Base-by-base conservation (phyloP, 2,797 vertebrate genomes). In the Silurus aristotelis region DNA sequence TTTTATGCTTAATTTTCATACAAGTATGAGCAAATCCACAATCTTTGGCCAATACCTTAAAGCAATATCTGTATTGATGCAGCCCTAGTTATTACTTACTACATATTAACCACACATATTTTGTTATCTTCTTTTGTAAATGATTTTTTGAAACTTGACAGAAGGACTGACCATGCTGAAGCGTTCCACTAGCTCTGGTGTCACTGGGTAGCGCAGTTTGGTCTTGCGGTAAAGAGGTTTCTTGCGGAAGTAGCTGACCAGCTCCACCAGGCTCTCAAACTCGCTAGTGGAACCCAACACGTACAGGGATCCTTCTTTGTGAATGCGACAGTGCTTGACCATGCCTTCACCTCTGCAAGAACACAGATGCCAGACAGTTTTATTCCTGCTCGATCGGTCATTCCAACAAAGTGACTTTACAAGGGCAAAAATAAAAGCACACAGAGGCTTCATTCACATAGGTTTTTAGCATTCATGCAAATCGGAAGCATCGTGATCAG, bases 281-380 rank as follows among this genome's bases (percentile, higher is more conserved):
- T 98, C 98, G 1, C 96, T 97, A 0, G 98, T 97, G 61, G 96
- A 96, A 19, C 98, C 98, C 89, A 99, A 92, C 82, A 99, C 95
- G 3, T 96, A 98, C 89, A 96, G 93, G 52, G 88, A 89, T 22
- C 96, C 97, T 0, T 99, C 97, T 77, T 94, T 96, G 89, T 96
- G 94, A 90, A 99, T 98, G 22, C 97, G 96, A 86, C 98, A 99
- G 88, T 99, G 98, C 80, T 99, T 99, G 78, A 99, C 97, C 92
- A 96, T 97, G 27, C 97, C 97, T 61, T 96, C 96, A 0, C 97
- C 98, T 89, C 98, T 99, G 93, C 84, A n/a, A 86, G 22, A 89
- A 38, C 43, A 87, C 38, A 88, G 12, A 63, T 63, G 80, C 4
- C 22, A 60, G 46, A 64, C 60, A 64, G 38, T 64, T 64, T 20